Evolutionary conservation across 2,113 vertebrate genomes (phyloP).

Genomic region (Ardeotis arabs): DNA sequence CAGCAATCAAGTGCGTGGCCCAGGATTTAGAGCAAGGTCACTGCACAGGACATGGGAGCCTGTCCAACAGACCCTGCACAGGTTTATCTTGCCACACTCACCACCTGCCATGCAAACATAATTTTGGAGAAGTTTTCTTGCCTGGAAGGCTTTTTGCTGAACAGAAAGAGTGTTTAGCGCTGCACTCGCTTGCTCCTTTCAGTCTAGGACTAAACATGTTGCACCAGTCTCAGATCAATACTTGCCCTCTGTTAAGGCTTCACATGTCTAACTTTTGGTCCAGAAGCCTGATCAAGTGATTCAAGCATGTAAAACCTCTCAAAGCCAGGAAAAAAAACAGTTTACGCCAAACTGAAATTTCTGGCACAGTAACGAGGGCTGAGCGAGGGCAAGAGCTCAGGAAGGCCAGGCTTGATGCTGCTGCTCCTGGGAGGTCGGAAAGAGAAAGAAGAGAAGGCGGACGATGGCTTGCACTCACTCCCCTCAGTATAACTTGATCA

Average conservation of each 20-base stretch:
- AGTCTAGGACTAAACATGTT: not conserved
- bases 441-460: not conserved
- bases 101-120: not conserved
- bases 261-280: not conserved
- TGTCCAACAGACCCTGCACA: not conserved
- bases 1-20: not conserved
- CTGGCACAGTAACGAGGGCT: not conserved
- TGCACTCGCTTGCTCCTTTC: not conserved
- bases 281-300: not conserved
- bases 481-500: not conserved
- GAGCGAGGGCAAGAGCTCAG: not conserved
- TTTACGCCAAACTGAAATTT: not conserved
- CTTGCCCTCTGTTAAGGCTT: not conserved
- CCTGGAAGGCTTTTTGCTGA: not conserved
- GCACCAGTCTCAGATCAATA: not conserved
- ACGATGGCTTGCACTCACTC: rapidly evolving
- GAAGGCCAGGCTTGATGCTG: not conserved
- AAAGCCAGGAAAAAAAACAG: not conserved
- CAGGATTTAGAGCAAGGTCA: not conserved
- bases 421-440: not conserved
- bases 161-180: not conserved
- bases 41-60: not conserved
- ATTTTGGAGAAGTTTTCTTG: not conserved
- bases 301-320: not conserved
- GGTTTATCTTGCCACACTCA: not conserved